Evolutionary conservation across 1,140 invertebrate genomes (phyloP).

Genomic region (Adelges cooleyi): DNA sequence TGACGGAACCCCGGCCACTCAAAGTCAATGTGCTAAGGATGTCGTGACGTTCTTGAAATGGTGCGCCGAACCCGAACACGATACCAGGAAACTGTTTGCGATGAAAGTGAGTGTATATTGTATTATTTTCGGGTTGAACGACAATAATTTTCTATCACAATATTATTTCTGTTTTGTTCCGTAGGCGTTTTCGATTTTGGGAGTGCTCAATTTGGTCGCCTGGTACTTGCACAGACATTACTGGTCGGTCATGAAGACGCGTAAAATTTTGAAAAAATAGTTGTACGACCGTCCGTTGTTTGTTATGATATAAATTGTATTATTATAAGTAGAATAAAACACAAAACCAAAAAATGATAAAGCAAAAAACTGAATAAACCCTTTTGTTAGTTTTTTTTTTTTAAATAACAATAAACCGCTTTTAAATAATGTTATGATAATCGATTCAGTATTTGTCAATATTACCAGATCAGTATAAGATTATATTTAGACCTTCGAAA

Average conservation of each 20-base stretch:
- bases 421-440: too few species aligned
- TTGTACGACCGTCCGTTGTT: too few species aligned
- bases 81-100: slow-evolving; percentile 71
- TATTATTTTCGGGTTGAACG: not conserved
- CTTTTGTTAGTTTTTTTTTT: too few species aligned
- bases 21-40: slow-evolving; percentile 95
- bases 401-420: too few species aligned
- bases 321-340: too few species aligned
- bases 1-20: slow-evolving; percentile 84
- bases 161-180: slow-evolving; percentile 35
- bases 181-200: slow-evolving; percentile 43
- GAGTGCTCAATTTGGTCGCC: slow-evolving; percentile 41
- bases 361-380: too few species aligned
- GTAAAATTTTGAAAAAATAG: slow-evolving; percentile 51
- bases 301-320: too few species aligned
- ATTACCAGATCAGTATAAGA: too few species aligned
- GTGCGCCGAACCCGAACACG: slow-evolving; percentile 83
- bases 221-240: slow-evolving; percentile 80
- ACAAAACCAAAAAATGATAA: too few species aligned
- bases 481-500: too few species aligned
- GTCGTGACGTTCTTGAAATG: slow-evolving; percentile 87
- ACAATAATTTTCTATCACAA: not conserved
- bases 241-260: slow-evolving; percentile 68
- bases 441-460: too few species aligned
- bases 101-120: slow-evolving; percentile 58